These are phyloP conservation scores for Rhagium mordax DNA, from an alignment of 2,888 invertebrate species.

Conservation along the genomic window DNA sequence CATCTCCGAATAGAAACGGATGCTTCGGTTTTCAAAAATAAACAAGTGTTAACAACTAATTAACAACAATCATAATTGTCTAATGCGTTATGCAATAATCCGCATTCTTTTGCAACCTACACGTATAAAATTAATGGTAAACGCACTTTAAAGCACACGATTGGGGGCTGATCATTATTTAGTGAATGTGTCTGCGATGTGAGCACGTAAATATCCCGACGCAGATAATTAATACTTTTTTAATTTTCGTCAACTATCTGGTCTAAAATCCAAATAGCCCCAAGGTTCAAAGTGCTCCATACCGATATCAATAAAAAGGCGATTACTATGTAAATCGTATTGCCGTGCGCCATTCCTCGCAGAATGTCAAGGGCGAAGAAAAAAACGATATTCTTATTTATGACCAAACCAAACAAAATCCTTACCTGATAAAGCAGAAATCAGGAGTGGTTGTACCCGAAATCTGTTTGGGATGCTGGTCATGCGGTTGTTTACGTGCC, in stretches of 20 bases:
- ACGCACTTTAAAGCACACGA: background rate
- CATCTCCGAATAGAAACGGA: conserved; percentile 23
- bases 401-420: background rate
- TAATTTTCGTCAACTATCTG: background rate
- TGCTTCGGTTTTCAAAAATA: conserved; percentile 5
- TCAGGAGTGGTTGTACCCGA: no score
- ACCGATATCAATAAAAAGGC: conserved; percentile 23
- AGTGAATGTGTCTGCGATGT: no score
- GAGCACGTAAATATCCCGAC: no score
- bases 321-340: conserved; percentile 26
- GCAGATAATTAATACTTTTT: no score
- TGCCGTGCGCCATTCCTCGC: background rate
- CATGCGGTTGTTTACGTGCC: no score
- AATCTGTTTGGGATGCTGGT: no score
- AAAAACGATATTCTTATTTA: background rate
- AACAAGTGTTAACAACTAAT: background rate
- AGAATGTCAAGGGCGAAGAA: conserved; percentile 27
- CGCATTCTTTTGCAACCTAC: conserved; percentile 11
- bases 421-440: background rate
- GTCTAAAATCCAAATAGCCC: background rate
- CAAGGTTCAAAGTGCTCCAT: background rate
- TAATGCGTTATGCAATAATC: conserved; percentile 24
- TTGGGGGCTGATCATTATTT: background rate
- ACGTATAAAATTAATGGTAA: background rate
- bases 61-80: conserved; percentile 6